Conservation (phyloP, 2,113 vertebrate genomes). For the Origma solitaria region DNA sequence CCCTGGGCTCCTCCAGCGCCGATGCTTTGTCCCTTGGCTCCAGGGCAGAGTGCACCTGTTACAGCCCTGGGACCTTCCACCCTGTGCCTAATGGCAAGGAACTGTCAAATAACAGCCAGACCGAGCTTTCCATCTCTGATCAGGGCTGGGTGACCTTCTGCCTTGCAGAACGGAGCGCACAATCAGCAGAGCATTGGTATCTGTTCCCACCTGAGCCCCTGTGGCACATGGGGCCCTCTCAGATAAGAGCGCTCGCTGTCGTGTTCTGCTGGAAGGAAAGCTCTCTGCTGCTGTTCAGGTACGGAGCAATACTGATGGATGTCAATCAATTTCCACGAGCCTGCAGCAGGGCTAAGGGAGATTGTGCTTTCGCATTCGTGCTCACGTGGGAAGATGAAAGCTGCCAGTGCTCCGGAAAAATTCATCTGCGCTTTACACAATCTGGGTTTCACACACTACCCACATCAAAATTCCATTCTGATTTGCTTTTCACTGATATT, state of each 20-base stretch:
- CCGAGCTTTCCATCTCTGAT: neutral
- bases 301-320: neutral
- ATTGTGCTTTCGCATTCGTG: neutral
- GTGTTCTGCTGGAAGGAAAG: neutral
- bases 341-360: neutral
- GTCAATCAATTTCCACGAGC: neutral
- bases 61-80: neutral
- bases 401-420: neutral
- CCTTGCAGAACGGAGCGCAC: neutral
- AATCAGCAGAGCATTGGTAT: neutral
- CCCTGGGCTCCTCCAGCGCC: fast-evolving
- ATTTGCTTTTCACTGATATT: neutral
- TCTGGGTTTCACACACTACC: neutral
- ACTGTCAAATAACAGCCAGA: neutral
- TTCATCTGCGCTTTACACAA: neutral
- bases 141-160: neutral
- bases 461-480: neutral
- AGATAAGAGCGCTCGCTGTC: neutral
- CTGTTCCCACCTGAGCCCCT: neutral
- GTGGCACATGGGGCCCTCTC: neutral
- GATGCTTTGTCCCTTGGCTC: neutral
- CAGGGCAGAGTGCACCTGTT: neutral
- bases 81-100: neutral
- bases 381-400: neutral
- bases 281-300: neutral